Conservation (phyloP, 2,888 invertebrate species). For the Ochlodes sylvanus region DNA sequence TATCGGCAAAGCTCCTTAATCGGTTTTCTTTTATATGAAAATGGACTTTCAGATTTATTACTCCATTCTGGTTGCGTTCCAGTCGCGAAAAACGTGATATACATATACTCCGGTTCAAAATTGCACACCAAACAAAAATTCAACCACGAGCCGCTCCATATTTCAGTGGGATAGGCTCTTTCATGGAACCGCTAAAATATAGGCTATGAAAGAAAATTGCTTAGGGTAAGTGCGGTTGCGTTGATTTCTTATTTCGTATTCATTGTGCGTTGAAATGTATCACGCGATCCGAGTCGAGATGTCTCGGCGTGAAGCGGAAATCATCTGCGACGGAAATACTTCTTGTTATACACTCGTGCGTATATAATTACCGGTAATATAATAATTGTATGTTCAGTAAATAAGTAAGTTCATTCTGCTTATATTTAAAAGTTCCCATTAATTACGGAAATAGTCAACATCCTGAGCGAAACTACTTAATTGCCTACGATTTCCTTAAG, state of each 20-base stretch:
- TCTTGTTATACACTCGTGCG: slow-evolving; percentile 21
- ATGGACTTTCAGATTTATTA: slow-evolving; percentile 83
- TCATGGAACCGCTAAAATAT: slow-evolving; percentile 67
- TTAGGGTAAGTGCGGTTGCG: slow-evolving; percentile 73
- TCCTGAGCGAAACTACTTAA: too few species aligned
- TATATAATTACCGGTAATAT: neutral
- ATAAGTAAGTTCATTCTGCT: too few species aligned
- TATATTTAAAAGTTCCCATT: too few species aligned
- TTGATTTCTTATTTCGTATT: slow-evolving; percentile 82
- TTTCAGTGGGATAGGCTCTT: slow-evolving; percentile 65
- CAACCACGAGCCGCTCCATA: slow-evolving; percentile 70
- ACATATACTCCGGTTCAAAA: slow-evolving; percentile 69
- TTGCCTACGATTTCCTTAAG: too few species aligned
- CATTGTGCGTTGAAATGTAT: slow-evolving; percentile 77
- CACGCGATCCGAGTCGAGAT: slow-evolving; percentile 60
- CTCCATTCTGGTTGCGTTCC: slow-evolving; percentile 76
- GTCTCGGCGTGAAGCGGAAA: slow-evolving; percentile 51
- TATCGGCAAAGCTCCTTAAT: slow-evolving; percentile 83
- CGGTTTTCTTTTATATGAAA: slow-evolving; percentile 85
- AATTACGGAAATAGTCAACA: too few species aligned
- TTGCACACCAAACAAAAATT: slow-evolving; percentile 79
- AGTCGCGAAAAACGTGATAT: slow-evolving; percentile 74
- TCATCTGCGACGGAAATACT: slow-evolving; percentile 50
- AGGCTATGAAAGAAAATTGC: slow-evolving; percentile 78
- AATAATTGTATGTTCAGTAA: neutral